Conservation (phyloP, 2,888 invertebrate genomes). For the Choreutis nemorana region DNA sequence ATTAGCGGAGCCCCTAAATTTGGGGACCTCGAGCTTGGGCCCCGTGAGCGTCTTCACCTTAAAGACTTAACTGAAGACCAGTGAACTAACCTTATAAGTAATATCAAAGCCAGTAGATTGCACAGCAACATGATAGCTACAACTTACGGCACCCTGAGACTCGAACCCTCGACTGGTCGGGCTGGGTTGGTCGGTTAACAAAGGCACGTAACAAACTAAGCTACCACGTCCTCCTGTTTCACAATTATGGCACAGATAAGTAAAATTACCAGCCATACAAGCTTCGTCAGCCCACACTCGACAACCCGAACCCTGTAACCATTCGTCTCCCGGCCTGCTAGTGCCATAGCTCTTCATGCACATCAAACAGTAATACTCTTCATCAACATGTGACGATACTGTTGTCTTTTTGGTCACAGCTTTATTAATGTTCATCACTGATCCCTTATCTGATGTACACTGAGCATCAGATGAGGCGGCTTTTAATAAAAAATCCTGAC, state of each 20-base stretch:
- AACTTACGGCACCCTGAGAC: conserved; percentile 85
- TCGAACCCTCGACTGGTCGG: too few species aligned
- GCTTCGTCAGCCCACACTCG: conserved; percentile 4
- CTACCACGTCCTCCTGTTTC: too few species aligned
- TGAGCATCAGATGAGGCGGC: too few species aligned
- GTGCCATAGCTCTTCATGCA: conserved; percentile 3
- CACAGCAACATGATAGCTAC: conserved; percentile 91
- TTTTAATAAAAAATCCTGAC: too few species aligned
- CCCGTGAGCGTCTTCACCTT: too few species aligned
- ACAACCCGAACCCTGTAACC: conserved; percentile 2
- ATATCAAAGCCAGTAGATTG: conserved; percentile 78
- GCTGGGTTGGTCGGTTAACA: too few species aligned
- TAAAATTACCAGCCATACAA: conserved; percentile 4
- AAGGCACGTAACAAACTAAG: too few species aligned
- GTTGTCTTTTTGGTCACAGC: conserved; percentile 1
- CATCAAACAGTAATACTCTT: conserved; percentile 5
- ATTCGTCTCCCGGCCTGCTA: conserved; percentile 5
- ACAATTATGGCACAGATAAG: conserved; percentile 2
- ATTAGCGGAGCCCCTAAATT: too few species aligned
- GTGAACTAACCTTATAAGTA: conserved; percentile 57
- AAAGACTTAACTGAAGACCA: not conserved
- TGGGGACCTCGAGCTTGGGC: too few species aligned
- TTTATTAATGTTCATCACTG: not conserved
- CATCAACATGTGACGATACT: conserved; percentile 2
- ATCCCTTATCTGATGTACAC: not conserved